Evolutionary conservation across 2,113 vertebrate species (phyloP).

Genomic region (Hyla sarda): DNA sequence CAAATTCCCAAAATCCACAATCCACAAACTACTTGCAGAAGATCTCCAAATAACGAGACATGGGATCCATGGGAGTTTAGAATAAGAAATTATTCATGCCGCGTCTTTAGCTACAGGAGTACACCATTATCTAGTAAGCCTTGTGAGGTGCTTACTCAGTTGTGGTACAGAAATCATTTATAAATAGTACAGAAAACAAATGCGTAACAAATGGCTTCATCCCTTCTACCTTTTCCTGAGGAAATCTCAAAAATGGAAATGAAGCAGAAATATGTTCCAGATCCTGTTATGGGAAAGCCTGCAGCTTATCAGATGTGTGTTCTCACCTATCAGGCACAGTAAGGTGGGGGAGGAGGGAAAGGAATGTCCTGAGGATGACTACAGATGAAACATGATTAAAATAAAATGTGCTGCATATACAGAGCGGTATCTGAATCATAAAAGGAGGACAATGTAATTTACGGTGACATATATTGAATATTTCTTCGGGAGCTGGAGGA

Average conservation of each 20-base stretch:
- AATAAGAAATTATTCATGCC: background rate
- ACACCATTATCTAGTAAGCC: background rate
- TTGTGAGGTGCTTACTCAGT: background rate
- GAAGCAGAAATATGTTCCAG: constrained; percentile 33
- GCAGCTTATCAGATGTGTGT: constrained; percentile 54
- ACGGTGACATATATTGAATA: constrained; percentile 29
- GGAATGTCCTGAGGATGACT: constrained; percentile 1
- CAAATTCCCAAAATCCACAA: too few relatives aligned
- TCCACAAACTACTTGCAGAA: background rate
- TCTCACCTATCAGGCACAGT: constrained; percentile 33
- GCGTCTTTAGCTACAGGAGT: constrained; percentile 20
- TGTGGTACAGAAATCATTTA: constrained; percentile 30
- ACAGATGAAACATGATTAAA: background rate
- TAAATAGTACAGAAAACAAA: constrained; percentile 27
- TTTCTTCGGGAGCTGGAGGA: background rate
- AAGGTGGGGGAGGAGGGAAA: constrained; percentile 15
- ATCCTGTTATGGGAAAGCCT: constrained; percentile 48
- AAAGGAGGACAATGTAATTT: constrained; percentile 15
- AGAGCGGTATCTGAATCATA: background rate
- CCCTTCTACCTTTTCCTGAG: constrained; percentile 17
- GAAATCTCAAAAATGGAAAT: constrained; percentile 14
- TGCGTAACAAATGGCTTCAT: background rate
- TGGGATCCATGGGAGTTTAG: background rate
- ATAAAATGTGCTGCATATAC: background rate
- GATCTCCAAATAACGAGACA: constrained; percentile 21